Conservation (phyloP, 1,140 invertebrate species). For the Temnothorax curvispinosus region DNA sequence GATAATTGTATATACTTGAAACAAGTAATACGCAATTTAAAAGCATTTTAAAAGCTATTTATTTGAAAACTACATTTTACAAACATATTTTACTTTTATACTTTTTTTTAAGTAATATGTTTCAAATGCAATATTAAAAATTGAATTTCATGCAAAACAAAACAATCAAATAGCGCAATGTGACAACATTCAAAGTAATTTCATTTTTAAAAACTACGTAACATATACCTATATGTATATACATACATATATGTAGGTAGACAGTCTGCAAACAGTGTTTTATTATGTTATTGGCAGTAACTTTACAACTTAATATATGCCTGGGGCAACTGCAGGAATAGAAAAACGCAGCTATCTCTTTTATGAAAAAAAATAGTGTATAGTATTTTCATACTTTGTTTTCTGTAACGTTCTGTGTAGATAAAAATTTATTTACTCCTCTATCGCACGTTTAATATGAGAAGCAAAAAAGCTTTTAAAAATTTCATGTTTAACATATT, state of each 20-base stretch:
- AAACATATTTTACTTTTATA: not conserved
- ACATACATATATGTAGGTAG: not conserved
- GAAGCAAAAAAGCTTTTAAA: not conserved
- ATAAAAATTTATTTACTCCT: constrained; percentile 20
- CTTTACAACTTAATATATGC: constrained; percentile 38
- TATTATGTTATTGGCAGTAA: not conserved
- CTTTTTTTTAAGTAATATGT: not conserved
- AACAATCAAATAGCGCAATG: not conserved
- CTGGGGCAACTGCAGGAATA: not conserved
- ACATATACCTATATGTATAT: not conserved
- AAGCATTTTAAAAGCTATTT: not conserved
- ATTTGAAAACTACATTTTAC: not conserved
- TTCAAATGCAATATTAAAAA: constrained; percentile 36
- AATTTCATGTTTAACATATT: constrained; percentile 20
- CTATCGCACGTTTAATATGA: not conserved
- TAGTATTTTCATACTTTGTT: constrained; percentile 31
- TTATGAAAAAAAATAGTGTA: not conserved
- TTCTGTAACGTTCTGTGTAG: not conserved
- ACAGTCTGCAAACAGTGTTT: constrained; percentile 2
- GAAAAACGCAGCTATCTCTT: not conserved
- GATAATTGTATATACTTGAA: not conserved
- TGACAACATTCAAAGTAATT: constrained; percentile 10
- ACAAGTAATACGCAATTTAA: not conserved
- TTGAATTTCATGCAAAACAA: constrained; percentile 22
- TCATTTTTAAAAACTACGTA: not conserved